Base-by-base conservation (phyloP, 2,113 vertebrate species). In the Ceyx melanurus region DNA sequence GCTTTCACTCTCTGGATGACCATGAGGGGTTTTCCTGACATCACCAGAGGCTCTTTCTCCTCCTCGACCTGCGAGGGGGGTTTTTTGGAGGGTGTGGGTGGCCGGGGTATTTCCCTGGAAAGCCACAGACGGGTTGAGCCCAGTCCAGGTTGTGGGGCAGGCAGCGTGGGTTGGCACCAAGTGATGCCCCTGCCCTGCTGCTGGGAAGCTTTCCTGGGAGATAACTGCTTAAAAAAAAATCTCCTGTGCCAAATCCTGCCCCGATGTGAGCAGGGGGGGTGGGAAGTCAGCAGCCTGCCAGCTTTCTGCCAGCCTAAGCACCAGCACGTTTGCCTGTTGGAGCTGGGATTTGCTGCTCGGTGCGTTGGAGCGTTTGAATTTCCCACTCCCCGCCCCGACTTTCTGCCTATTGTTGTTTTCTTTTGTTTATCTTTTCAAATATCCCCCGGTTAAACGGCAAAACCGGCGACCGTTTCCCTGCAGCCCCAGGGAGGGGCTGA, bases 1-100 rank as follows among this genome's bases (percentile, higher is more conserved):
- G 92, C 95, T 96, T 95, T 96, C 95, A 88, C 94, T 96, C 95
- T 96, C 84, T 40, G 75, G 89, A 92, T 96, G 43, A 93, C 87
- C 7, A 5, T 50, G 91, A 91, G 94, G 86, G 90, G 88, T 95
- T 96, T 96, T 94, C 82, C 70, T 90, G 75, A 51, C 94, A 58
- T 89, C 95, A 92, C 74, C 81, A 60, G 22, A 82, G 23, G 58
- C 43, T 82, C 91, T 95, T 94, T 89, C 94, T 93, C 86, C 86
- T 82, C 8, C 35, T 66, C 48, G 61, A 6, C 43, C 11, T 10
- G 53, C 18, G 35, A 33, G 56, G 9, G 8, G 8, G 3, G 6
- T 6, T 58, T 88, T 82, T 15, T 37, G 37, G 37, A 57, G 53
- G 83, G 29, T 42, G 89, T 54, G 83, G 70, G 77, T 28, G 53